phyloP scores from a whole-genome alignment of 2,797 vertebrate species.

The Leucoraja ocellata region DNA sequence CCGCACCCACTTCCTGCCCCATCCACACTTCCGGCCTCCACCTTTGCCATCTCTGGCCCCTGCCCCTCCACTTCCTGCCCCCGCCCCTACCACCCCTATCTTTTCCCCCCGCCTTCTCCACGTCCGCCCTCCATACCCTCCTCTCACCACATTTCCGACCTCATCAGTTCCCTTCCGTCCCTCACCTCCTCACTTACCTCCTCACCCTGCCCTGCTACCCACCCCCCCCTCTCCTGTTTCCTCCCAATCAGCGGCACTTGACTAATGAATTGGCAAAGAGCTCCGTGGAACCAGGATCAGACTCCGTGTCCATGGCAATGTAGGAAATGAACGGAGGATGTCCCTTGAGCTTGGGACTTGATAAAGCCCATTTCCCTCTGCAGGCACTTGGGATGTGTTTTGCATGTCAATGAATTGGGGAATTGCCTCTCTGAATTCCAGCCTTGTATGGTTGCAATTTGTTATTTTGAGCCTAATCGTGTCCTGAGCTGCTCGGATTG shows the following conservation, averaged over 20 bases:
- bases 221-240: background rate
- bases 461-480: constrained; percentile 46
- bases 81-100: too few relatives aligned
- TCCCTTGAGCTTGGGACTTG: constrained; percentile 62
- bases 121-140: too few relatives aligned
- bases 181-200: background rate
- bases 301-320: constrained; percentile 72
- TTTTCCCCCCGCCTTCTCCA: too few relatives aligned
- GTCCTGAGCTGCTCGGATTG: constrained; percentile 19
- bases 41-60: too few relatives aligned
- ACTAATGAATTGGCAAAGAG: constrained; percentile 54
- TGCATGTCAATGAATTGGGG: constrained; percentile 64
- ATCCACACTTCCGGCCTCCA: too few relatives aligned
- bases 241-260: background rate
- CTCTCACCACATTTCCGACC: too few relatives aligned
- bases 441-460: constrained; percentile 42
- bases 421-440: constrained; percentile 50
- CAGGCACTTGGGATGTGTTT: constrained; percentile 62
- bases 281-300: constrained; percentile 50
- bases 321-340: constrained; percentile 62
- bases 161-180: background rate
- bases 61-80: too few relatives aligned
- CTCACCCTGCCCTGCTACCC: too few relatives aligned
- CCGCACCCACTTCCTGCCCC: too few relatives aligned
- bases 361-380: constrained; percentile 66